Conservation (phyloP, 2,797 vertebrate species). For the Numenius phaeopus region DNA sequence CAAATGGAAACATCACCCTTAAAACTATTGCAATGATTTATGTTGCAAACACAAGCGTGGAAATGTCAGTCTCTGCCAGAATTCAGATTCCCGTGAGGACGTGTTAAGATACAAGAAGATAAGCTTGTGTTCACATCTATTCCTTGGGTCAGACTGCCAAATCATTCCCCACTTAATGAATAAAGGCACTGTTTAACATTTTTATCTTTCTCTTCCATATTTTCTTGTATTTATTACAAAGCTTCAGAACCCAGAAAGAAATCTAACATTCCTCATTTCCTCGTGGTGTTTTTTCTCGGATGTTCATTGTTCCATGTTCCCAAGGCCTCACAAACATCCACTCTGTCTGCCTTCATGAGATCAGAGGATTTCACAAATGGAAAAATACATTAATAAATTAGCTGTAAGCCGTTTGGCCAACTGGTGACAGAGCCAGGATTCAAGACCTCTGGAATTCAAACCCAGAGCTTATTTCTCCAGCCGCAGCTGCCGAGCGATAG, state of each 20-base stretch:
- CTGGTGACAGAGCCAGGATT: neutral
- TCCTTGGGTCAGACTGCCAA: neutral
- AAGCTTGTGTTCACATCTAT: neutral
- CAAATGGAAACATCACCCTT: neutral
- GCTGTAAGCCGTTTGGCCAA: neutral
- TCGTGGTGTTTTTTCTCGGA: neutral
- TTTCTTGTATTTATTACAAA: neutral
- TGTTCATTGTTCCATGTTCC: neutral
- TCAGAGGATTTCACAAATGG: slow-evolving; percentile 1
- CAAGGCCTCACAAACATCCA: neutral
- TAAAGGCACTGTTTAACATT: neutral
- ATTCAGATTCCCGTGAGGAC: neutral
- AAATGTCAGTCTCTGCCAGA: neutral
- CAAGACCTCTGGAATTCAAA: neutral
- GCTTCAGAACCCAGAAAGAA: neutral
- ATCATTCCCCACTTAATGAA: neutral
- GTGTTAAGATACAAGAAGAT: neutral
- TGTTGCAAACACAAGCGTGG: neutral
- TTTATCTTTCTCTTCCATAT: neutral
- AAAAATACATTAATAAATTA: neutral
- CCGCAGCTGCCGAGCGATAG: neutral
- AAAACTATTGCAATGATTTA: neutral
- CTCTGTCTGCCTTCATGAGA: neutral
- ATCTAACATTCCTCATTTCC: neutral
- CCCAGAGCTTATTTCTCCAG: neutral